Evolutionary conservation across 1,140 invertebrate species (phyloP), one percentile per base, ranked within the genome.

Genomic region (Drosophila leontia): DNA sequence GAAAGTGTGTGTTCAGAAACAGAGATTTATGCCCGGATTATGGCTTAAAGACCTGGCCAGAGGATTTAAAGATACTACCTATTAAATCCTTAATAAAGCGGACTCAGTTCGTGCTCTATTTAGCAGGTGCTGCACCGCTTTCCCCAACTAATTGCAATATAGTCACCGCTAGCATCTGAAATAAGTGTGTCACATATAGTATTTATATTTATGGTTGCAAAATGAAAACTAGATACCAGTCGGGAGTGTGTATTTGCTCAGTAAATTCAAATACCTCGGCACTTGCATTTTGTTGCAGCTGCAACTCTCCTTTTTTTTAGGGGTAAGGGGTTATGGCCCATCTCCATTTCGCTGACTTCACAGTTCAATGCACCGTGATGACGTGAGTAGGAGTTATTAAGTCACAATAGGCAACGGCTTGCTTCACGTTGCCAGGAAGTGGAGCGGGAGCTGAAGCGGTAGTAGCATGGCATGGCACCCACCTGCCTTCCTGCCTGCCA

Each of bases 381-480:
- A 85, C 75, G 78, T 90, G 81, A 88, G 85, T 88, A 82, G 84
- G 81, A 88, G 87, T 88, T 88, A 88, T 88, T 85, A 85, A 88
- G 84, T 84, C 85, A 88, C 84, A 88, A 88, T 90, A 72, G 70
- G 57, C 74, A 80, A 71, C 69, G 70, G 65, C 85, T 75, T 59
- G 63, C 61, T 67, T 26, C 19, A 56, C 35, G 68, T 78, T 84
- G 65, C 23, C 62, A 64, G 61, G 56, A 57, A 64, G 34, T 63
- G 72, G 26, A 13, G 34, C 44, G 42, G 29, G 47, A 42, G 53
- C 19, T 19, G 26, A 15, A 39, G 55, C 23, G 23, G 23, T 23
- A 23, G 23, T 23, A 23, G 23, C 23, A 23, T 39, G 35, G 35
- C 51, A 9, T 19, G 17, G 51, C 34, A 34, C 3, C 9, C 50